Evolutionary conservation across 2,113 vertebrate species (phyloP), one percentile per base, ranked within the genome.

Genomic region (Carettochelys insculpta): DNA sequence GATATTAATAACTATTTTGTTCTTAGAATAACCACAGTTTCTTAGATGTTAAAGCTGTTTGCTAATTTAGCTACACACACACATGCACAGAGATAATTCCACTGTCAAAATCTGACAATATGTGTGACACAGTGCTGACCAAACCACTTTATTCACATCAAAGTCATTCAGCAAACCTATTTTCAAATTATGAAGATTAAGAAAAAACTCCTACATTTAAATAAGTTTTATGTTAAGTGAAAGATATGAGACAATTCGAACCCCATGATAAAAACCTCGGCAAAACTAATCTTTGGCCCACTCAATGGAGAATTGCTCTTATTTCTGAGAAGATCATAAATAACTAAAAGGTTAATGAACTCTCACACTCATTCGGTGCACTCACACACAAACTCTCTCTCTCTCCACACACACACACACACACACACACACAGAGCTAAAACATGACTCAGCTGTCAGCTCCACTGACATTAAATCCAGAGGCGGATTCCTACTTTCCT

Each of bases 1-100:
- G 56, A 83, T 90, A 97, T 96, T 97, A 96, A 97, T 96, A 97
- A 95, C 87, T 83, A 90, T 95, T 97, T 65, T 78, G 48, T 73
- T 86, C 89, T 85, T 52, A 53, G 96, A 96, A 96, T 95, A 95
- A 88, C 91, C 85, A 90, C 90, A 29, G 25, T 86, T 92, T 86
- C 92, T 92, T 89, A 82, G 76, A 56, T 92, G 94, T 95, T 2
- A 0, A 27, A 88, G 94, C 89, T 91, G 31, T 94, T 93, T 94
- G 81, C 88, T 80, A 83, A 79, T 45, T 90, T 85, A 31, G 38
- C 91, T 5, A 0, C 45, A 0, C 45, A 6, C 6, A 0, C 25
- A 54, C n/a, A 19, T 68, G n/a, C 61, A 38, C 2, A 1, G 68
- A 89, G 94, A 82, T 53, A 73, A 77, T 81, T 58, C 91, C 83